phyloP scores from a whole-genome alignment of 2,113 vertebrate genomes.

The Serinus canaria region DNA sequence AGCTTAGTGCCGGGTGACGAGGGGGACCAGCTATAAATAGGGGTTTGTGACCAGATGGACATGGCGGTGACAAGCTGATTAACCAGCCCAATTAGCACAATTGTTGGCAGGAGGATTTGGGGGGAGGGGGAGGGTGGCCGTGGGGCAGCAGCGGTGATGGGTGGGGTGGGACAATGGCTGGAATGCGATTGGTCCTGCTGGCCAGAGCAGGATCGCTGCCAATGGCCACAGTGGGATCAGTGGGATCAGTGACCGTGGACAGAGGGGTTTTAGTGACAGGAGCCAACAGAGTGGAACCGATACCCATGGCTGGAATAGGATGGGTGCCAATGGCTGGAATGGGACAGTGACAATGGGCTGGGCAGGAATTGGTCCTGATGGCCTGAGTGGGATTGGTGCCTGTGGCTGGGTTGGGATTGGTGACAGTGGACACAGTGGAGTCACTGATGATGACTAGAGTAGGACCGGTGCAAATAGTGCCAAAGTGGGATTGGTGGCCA shows the following conservation, averaged over 20 bases:
- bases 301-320: background rate
- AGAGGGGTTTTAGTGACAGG: background rate
- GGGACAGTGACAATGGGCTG: background rate
- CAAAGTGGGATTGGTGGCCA: background rate
- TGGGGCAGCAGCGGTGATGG: background rate
- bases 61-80: slow-evolving; percentile 55
- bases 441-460: background rate
- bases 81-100: slow-evolving; percentile 55
- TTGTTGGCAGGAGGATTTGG: slow-evolving; percentile 44
- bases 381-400: background rate
- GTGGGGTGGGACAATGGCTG: background rate
- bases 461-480: background rate
- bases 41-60: slow-evolving; percentile 38
- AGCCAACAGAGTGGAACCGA: background rate
- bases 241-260: background rate
- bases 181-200: background rate
- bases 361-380: background rate
- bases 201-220: background rate
- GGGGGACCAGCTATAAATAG: slow-evolving; percentile 59
- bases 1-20: slow-evolving; percentile 28
- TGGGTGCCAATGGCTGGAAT: background rate
- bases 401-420: background rate
- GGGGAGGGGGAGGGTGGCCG: background rate
- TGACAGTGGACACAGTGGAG: background rate
- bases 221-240: background rate